Percentiles rank a stretch among this genome's conserved stretches.
Evolutionary conservation across 2,888 invertebrate genomes (phyloP).

Genomic region (Cylloceria caligata): DNA sequence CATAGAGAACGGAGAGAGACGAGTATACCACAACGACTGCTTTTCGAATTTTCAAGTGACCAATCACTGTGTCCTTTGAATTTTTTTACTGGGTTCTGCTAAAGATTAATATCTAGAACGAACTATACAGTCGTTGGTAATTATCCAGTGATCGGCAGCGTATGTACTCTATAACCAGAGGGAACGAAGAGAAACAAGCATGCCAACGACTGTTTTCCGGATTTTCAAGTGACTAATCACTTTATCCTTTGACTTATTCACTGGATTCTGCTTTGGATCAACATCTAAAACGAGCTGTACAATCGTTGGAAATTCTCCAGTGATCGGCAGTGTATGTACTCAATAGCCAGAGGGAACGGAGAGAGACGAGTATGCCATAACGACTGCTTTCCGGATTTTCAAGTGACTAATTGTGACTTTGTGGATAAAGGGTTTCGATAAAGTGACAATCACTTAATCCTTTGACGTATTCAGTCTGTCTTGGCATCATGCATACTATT

Average conservation of each 20-base stretch:
- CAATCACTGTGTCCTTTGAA: background rate
- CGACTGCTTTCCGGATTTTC: too few relatives aligned
- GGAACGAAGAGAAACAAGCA: background rate
- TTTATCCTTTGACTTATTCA: background rate
- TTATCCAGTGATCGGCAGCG: background rate
- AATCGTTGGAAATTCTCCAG: background rate
- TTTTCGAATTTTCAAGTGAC: background rate
- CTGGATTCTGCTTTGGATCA: conserved; percentile 20
- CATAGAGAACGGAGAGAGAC: background rate
- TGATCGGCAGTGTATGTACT: background rate
- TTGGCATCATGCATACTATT: background rate
- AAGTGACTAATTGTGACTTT: background rate
- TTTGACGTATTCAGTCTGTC: background rate
- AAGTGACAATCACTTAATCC: too few relatives aligned
- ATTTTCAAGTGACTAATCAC: background rate
- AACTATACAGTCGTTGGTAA: background rate
- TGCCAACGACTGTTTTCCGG: background rate
- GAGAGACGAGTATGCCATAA: background rate
- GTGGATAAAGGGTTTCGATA: too few relatives aligned
- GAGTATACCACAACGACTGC: background rate
- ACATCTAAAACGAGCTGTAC: background rate
- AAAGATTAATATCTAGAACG: background rate
- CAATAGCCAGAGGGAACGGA: background rate
- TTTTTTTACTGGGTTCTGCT: too few relatives aligned
- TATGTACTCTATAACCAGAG: background rate